A percentile compares a stretch with the other conserved stretches of the same genome.
Conservation (phyloP, 2,888 invertebrate species). For the Eilema caniola region DNA sequence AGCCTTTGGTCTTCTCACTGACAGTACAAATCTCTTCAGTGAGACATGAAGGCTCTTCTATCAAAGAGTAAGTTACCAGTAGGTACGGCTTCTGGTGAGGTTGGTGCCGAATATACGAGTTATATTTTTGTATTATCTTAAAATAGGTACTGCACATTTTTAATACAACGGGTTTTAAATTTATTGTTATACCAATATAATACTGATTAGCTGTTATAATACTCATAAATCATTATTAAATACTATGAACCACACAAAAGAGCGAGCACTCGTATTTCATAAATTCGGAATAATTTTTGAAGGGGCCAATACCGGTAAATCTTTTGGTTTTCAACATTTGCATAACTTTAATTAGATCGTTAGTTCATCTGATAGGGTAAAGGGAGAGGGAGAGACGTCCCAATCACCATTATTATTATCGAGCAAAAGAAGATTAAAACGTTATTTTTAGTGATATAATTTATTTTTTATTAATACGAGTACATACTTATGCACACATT, state of each 20-base stretch:
- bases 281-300: neutral
- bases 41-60: too few species aligned
- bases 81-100: too few species aligned
- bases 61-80: too few species aligned
- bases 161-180: neutral
- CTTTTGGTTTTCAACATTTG: neutral
- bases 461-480: neutral
- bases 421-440: too few species aligned
- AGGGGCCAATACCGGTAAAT: neutral
- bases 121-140: neutral
- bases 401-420: too few species aligned
- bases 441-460: too few species aligned
- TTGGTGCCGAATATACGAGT: neutral
- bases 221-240: neutral
- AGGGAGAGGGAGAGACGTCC: too few species aligned
- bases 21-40: too few species aligned
- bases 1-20: too few species aligned
- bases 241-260: neutral
- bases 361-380: too few species aligned
- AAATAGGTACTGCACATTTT: neutral
- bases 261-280: conserved; percentile 3
- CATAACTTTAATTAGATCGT: too few species aligned
- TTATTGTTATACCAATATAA: neutral
- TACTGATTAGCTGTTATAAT: conserved; percentile 4
- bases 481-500: neutral